Evolutionary conservation across 2,888 invertebrate genomes (phyloP), one percentile per base, ranked within the genome.

Genomic region (Cerceris rybyensis): DNA sequence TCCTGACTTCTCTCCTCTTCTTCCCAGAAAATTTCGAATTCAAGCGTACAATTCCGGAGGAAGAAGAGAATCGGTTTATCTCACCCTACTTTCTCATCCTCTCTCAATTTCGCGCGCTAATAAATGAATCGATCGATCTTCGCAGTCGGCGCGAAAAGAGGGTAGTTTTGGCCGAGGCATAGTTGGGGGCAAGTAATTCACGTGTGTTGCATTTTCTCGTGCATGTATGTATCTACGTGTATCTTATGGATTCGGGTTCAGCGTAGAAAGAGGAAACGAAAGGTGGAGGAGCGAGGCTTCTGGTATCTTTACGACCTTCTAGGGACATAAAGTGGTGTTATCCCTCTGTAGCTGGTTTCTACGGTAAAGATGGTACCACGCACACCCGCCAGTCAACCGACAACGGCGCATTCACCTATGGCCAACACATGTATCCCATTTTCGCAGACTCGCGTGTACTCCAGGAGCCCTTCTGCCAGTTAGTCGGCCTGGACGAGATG

Each of bases 271-370:
- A 57, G 43, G 74, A 67, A 69, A 59, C 55, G 75, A 61, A 66
- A 64, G 70, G 75, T 78, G 52, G 50, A 72, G 74, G 55, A 70
- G 82, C 83, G 77, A 78, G 82, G 79, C 79, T 85, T 77, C 58
- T 46, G 81, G 86, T 90, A 90, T 89, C 90, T 90, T 90, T 89
- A 88, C 86, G 87, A 88, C 86, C 88, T 88, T 83, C 84, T 75
- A 82, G 85, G 86, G 86, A 88, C 89, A 87, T 90, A 89, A 89
- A 90, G 84, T 85, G 86, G 82, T 85, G 87, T 89, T 90, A 90
- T 90, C 89, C 89, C 78, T 74, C 81, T 83, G 81, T 87, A 85
- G 76, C 77, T 74, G 78, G 66, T 28, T 72, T 76, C 78, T 54
- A 77, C 42, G 13, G 70, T 11, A 64, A 70, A 72, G 75, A 66